Conservation (phyloP, 2,797 vertebrate genomes). For the Tamandua tetradactyla region DNA sequence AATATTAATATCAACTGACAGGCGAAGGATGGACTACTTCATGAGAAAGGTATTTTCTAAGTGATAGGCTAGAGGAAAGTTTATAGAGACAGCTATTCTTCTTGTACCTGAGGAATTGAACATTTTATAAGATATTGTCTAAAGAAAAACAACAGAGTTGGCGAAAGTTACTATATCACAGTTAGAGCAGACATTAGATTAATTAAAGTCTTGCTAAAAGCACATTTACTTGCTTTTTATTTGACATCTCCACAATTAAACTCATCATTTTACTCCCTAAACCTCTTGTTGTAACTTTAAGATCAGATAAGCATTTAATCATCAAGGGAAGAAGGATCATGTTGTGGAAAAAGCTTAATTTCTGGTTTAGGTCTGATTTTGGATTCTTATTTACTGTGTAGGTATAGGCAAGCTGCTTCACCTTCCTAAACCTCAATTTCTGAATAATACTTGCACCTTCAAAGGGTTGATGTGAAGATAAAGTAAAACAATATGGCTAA, state of each 20-base stretch:
- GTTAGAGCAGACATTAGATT: constrained; percentile 47
- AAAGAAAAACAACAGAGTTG: constrained; percentile 4
- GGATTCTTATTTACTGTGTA: not conserved
- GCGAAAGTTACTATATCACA: not conserved
- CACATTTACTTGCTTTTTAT: constrained; percentile 49
- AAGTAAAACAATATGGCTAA: not conserved
- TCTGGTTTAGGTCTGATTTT: constrained; percentile 24
- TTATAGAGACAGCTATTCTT: not conserved
- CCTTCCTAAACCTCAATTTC: constrained; percentile 60
- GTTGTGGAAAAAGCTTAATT: constrained; percentile 25
- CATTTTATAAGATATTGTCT: constrained; percentile 36
- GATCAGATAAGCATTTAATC: constrained; percentile 66
- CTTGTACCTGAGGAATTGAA: not conserved
- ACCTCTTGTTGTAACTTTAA: constrained; percentile 36
- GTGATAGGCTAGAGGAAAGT: not conserved
- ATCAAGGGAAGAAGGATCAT: not conserved
- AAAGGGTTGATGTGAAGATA: constrained; percentile 40
- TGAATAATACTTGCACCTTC: constrained; percentile 5
- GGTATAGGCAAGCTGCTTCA: not conserved
- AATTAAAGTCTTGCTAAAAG: constrained; percentile 55
- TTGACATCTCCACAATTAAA: constrained; percentile 61
- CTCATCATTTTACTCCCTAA: constrained; percentile 46
- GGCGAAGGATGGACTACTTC: not conserved
- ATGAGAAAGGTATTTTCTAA: not conserved
- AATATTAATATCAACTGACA: constrained; percentile 49